phyloP scores from a whole-genome alignment of 2,888 invertebrate species.

The Rotaria macrura region DNA sequence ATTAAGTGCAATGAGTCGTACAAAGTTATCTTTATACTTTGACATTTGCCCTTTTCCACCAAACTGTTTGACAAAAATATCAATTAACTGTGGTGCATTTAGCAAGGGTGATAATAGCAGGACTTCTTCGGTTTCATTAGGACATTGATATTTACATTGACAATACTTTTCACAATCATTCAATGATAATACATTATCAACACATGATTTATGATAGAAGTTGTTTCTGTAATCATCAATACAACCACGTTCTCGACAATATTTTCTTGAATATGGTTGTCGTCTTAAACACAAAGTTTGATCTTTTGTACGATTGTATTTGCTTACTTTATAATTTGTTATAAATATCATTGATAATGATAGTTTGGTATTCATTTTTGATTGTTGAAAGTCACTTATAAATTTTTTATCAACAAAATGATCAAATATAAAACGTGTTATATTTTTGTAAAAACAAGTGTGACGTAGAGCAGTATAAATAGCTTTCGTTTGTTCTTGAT shows the following conservation, averaged over 20 bases:
- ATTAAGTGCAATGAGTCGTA: background rate
- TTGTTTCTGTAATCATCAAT: background rate
- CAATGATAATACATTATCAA: background rate
- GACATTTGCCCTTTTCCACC: background rate
- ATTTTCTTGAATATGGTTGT: background rate
- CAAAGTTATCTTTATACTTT: background rate
- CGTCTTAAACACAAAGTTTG: slow-evolving; percentile 8
- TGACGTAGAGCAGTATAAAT: background rate
- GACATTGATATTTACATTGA: background rate
- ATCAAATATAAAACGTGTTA: background rate
- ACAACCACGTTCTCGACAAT: background rate
- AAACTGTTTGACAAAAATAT: background rate
- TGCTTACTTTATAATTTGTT: background rate
- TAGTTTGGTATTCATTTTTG: background rate
- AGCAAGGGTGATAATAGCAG: background rate
- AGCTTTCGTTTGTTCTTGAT: slow-evolving; percentile 18
- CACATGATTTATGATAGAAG: background rate
- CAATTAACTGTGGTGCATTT: background rate
- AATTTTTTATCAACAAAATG: slow-evolving; percentile 6
- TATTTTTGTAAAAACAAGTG: background rate
- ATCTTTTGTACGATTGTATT: background rate
- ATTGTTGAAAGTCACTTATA: background rate
- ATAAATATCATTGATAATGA: background rate
- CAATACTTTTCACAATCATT: slow-evolving; percentile 7
- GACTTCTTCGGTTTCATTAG: background rate